These are phyloP conservation scores for Mantis religiosa DNA, from an alignment of 2,888 invertebrate genomes.

Conservation along the genomic window DNA sequence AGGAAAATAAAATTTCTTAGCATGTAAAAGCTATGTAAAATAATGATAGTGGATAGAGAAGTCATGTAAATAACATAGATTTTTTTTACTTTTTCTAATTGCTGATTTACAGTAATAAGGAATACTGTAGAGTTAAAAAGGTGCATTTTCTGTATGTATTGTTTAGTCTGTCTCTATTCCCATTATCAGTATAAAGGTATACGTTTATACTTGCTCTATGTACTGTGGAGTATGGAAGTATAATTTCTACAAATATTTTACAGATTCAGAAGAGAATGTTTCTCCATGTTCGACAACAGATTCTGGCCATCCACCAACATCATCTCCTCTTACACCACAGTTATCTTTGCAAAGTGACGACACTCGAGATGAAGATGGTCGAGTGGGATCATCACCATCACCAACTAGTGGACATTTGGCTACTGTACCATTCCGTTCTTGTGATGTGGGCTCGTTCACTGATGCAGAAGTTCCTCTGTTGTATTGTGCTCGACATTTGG, in stretches of 20 bases:
- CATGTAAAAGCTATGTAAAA: too few relatives aligned
- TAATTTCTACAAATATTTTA: neutral
- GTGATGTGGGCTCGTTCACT: constrained; percentile 61
- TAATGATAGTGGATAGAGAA: too few relatives aligned
- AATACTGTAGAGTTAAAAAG: too few relatives aligned
- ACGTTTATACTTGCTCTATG: too few relatives aligned
- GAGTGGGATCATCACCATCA: neutral
- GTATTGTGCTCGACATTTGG: constrained; percentile 68
- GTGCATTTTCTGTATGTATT: too few relatives aligned
- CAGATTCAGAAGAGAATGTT: constrained; percentile 13
- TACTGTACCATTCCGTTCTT: constrained; percentile 44
- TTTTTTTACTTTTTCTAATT: too few relatives aligned
- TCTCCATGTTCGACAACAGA: neutral
- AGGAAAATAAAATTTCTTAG: too few relatives aligned
- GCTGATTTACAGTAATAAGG: too few relatives aligned
- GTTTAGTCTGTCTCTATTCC: too few relatives aligned
- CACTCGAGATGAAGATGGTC: neutral
- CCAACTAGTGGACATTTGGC: neutral
- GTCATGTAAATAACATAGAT: too few relatives aligned
- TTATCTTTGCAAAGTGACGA: neutral
- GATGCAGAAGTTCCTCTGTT: constrained; percentile 64
- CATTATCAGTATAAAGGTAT: too few relatives aligned
- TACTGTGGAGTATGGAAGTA: too few relatives aligned
- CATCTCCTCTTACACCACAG: neutral
- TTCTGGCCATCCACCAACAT: neutral